phyloP scores from a whole-genome alignment of 2,113 vertebrate genomes.

The Rhea pennata region DNA sequence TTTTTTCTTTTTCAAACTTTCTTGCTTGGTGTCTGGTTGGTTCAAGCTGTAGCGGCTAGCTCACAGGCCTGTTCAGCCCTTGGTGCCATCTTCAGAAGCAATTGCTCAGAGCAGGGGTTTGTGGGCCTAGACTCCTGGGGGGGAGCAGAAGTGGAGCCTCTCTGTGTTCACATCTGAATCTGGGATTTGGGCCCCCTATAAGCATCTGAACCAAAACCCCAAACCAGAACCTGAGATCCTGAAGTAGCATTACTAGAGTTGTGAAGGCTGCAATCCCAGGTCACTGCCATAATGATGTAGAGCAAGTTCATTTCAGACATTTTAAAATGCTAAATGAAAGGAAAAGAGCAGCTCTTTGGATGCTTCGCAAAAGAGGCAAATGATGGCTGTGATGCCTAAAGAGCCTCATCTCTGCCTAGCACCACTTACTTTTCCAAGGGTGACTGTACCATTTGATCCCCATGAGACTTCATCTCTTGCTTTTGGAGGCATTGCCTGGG shows the following conservation, averaged over 20 bases:
- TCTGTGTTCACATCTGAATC: background rate
- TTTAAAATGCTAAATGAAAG: background rate
- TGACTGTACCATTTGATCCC: background rate
- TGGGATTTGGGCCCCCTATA: background rate
- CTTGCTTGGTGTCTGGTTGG: background rate
- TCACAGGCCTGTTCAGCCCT: background rate
- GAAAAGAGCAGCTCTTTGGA: background rate
- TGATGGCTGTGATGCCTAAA: background rate
- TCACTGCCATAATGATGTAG: background rate
- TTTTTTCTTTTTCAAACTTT: background rate
- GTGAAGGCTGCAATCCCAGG: background rate
- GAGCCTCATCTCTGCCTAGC: background rate
- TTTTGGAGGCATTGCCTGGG: background rate
- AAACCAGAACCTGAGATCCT: background rate
- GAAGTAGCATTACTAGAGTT: background rate
- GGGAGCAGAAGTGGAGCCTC: background rate
- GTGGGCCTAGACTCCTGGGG: background rate
- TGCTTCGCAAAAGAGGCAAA: background rate
- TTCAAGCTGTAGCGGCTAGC: background rate
- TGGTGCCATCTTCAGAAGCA: background rate
- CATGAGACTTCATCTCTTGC: background rate
- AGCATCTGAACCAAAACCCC: background rate
- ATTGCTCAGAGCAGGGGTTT: background rate
- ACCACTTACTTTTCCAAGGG: background rate
- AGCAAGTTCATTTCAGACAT: background rate